Conservation (phyloP, 1,140 invertebrate species). For the Macrobrachium nipponense region DNA sequence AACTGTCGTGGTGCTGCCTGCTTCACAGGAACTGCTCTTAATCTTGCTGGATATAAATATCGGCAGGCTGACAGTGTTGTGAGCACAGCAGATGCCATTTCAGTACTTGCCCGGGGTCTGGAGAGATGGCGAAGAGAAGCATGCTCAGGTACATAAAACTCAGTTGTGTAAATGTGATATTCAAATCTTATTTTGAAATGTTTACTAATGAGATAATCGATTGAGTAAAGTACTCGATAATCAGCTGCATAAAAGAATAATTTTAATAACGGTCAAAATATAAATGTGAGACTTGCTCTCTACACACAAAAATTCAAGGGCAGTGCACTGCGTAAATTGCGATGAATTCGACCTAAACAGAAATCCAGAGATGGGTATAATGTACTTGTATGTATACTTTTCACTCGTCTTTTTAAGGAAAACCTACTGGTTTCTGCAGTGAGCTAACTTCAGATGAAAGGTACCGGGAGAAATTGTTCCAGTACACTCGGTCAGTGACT, state of each 20-base stretch:
- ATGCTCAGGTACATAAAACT: constrained; percentile 63
- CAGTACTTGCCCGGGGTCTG: constrained; percentile 66
- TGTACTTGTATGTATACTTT: not conserved
- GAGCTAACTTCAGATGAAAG: constrained; percentile 17
- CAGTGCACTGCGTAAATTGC: no score
- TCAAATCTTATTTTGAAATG: no score
- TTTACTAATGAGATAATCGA: no score
- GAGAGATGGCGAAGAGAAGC: constrained; percentile 66
- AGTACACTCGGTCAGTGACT: constrained; percentile 25
- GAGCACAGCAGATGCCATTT: constrained; percentile 69
- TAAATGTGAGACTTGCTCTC: no score
- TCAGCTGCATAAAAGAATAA: no score
- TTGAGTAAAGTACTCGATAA: no score
- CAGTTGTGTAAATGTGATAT: not conserved
- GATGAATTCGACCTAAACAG: not conserved
- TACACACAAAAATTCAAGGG: no score
- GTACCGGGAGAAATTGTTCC: constrained; percentile 48
- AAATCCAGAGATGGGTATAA: not conserved
- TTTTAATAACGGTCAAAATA: no score
- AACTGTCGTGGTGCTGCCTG: constrained; percentile 66
- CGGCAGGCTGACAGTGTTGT: constrained; percentile 64
- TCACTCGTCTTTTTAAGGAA: constrained; percentile 1
- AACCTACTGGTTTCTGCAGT: constrained; percentile 18
- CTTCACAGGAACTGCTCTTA: constrained; percentile 64
- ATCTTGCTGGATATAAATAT: constrained; percentile 23